These are phyloP conservation scores for Phyllostomus discolor DNA, from an alignment of 2,113 vertebrate genomes.

Conservation along the genomic window DNA sequence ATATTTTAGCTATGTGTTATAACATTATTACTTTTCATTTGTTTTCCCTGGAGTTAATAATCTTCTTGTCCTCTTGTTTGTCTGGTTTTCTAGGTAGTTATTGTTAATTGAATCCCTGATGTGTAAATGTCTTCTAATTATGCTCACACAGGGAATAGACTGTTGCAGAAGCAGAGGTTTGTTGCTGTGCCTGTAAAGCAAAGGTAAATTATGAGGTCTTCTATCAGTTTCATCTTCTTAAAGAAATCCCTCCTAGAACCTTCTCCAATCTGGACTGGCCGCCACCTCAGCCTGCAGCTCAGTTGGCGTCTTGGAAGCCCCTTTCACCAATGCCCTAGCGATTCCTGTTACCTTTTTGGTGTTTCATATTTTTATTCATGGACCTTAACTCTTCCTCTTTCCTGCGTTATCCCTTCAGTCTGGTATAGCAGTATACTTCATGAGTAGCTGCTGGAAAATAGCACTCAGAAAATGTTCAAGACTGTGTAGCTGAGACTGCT, in stretches of 20 bases:
- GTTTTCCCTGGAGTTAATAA: conserved; percentile 1
- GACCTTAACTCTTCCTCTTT: background rate
- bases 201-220: background rate
- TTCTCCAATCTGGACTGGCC: background rate
- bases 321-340: background rate
- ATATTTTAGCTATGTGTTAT: background rate
- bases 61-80: background rate
- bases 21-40: background rate
- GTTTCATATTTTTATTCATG: background rate
- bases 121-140: background rate
- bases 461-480: background rate
- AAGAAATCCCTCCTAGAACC: background rate
- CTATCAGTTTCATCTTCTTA: background rate
- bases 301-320: background rate
- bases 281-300: background rate
- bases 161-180: background rate
- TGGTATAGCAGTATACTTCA: background rate
- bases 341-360: background rate
- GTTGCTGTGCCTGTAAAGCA: background rate
- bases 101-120: background rate
- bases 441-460: background rate
- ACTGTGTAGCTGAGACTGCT: background rate
- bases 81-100: background rate
- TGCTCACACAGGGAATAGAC: background rate
- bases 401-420: background rate